Evolutionary conservation across 2,797 vertebrate genomes (phyloP), one percentile per base, ranked within the genome.

Genomic region (Coilia nasus): DNA sequence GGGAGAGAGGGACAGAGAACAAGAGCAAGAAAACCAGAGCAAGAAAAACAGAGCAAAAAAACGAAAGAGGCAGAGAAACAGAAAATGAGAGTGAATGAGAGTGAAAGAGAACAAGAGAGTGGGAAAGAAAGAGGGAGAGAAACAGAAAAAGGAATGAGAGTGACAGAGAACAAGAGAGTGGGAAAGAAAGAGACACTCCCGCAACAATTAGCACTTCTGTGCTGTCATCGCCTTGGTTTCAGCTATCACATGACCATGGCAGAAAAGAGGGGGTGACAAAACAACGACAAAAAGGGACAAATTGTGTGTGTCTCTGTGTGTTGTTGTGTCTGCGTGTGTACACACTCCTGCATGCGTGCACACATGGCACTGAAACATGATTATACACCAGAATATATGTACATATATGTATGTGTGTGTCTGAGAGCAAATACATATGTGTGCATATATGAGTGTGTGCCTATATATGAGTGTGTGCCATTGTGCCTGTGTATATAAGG

Each of bases 61-160:
- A n/a, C n/a, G 82, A 60, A 44, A 50, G 81, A 14, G 67, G 14
- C 31, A 82, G 81, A 25, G 46, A 12, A 6, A 31, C 25, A 28
- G 25, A 82, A 17, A 59, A 5, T 6, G 50, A 81, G 82, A 57
- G 83, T 81, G 84, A 50, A n/a, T n/a, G n/a, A n/a, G n/a, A n/a
- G n/a, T n/a, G 86, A 86, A 85, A 83, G 23, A 67, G 25, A 28
- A 23, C 11, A 12, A 31, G 28, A 9, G 67, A 41, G 35, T 1
- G 67, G 41, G 88, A 85, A 87, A 87, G 88, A 86, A 83, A n/a
- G 81, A 19, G 25, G 54, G 47, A 59, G 6, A 6, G 67, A 86
- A 47, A 57, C 14, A 78, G 28, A 57, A 60, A 19, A 28, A 28
- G 19, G 35, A 41, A 41, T 41, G 82, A 60, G 62, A 54, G 81